Percentiles rank a stretch among this genome's conserved stretches.
These are phyloP conservation scores for Reticulitermes speratus DNA, from an alignment of 1,140 invertebrate species.

Conservation along the genomic window DNA sequence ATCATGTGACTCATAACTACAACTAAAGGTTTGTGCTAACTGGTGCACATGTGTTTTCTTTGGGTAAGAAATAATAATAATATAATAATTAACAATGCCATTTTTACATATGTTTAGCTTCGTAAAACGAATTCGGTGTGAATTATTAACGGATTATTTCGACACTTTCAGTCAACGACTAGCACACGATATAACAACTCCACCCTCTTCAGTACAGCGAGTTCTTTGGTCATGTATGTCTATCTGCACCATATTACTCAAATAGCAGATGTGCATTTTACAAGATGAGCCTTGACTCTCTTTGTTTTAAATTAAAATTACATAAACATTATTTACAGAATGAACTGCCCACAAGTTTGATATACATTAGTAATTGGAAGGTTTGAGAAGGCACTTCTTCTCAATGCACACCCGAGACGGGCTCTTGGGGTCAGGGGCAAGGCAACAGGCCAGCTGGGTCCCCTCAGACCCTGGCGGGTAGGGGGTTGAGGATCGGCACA, in stretches of 20 bases:
- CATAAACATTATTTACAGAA: slow-evolving; percentile 23
- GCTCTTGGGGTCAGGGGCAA: background rate
- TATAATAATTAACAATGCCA: slow-evolving; percentile 25
- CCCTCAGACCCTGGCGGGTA: background rate
- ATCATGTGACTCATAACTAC: slow-evolving; percentile 28
- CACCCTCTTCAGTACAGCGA: background rate
- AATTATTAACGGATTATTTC: slow-evolving; percentile 10
- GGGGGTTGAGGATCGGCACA: slow-evolving; percentile 17
- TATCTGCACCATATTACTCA: slow-evolving; percentile 6
- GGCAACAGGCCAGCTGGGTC: slow-evolving; percentile 13
- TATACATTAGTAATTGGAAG: slow-evolving; percentile 8
- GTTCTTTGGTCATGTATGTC: background rate
- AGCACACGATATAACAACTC: slow-evolving; percentile 24
- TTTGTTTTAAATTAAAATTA: slow-evolving; percentile 13
- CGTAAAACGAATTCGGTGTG: slow-evolving; percentile 23
- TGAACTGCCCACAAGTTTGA: slow-evolving; percentile 12
- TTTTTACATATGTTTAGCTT: slow-evolving; percentile 24
- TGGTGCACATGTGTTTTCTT: slow-evolving; percentile 21
- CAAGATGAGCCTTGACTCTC: slow-evolving; percentile 7
- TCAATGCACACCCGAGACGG: slow-evolving; percentile 5
- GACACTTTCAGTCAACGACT: slow-evolving; percentile 29
- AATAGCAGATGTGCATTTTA: slow-evolving; percentile 17
- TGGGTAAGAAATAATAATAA: slow-evolving; percentile 21
- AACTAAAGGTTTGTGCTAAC: slow-evolving; percentile 25
- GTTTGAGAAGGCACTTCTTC: slow-evolving; percentile 33